Conservation (phyloP, 2,888 invertebrate genomes). For the Unio pictorum region DNA sequence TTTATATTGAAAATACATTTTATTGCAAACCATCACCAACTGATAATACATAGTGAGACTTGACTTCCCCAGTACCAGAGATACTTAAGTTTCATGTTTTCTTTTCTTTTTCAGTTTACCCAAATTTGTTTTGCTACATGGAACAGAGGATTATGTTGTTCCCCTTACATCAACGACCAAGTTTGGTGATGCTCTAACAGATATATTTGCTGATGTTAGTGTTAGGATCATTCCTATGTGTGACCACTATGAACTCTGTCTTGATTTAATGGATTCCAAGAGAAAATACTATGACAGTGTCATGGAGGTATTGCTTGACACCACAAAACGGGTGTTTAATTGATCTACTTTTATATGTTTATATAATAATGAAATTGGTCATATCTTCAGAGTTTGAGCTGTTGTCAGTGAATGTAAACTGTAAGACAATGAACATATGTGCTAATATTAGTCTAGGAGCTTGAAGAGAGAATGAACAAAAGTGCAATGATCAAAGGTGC, state of each 20-base stretch:
- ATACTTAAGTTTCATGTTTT: background rate
- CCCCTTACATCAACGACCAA: constrained; percentile 56
- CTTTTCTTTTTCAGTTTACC: constrained; percentile 57
- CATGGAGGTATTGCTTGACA: constrained; percentile 54
- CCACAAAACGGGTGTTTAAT: constrained; percentile 37
- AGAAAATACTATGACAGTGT: constrained; percentile 51
- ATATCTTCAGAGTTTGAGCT: too few species aligned
- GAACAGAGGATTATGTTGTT: constrained; percentile 60
- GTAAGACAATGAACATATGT: too few species aligned
- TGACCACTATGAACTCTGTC: constrained; percentile 61
- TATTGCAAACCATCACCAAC: too few species aligned
- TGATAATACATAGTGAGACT: too few species aligned
- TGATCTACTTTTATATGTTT: background rate
- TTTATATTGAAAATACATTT: too few species aligned
- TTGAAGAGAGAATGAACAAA: too few species aligned
- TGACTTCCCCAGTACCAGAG: background rate
- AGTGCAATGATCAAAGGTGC: too few species aligned
- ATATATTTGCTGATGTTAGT: constrained; percentile 48
- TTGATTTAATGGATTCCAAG: constrained; percentile 61
- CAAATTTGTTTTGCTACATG: constrained; percentile 62
- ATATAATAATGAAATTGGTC: too few species aligned
- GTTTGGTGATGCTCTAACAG: constrained; percentile 55
- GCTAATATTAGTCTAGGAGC: too few species aligned
- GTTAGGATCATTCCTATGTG: constrained; percentile 62
- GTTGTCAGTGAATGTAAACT: too few species aligned